Base-by-base conservation (phyloP, 2,113 vertebrate species). In the Struthio camelus region DNA sequence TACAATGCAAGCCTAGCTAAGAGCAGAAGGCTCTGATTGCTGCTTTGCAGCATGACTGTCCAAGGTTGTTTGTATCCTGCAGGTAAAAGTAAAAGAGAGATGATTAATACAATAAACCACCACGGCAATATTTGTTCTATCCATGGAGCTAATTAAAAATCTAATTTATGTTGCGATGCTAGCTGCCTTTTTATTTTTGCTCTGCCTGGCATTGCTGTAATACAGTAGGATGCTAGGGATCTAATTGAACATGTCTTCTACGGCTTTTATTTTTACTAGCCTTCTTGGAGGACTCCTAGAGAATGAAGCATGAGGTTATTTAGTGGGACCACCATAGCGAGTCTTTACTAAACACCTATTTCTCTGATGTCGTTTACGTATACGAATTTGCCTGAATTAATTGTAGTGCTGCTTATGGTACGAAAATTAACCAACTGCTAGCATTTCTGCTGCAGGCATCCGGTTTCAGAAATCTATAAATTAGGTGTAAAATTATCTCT, bases 381-480 rank as follows among this genome's bases (percentile, higher is more conserved):
- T 84, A n/a, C 87, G 48, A 96, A 93, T 96, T 93, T 94, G 59
- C 71, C 23, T 95, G 90, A 95, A 93, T 84, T 95, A 92, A 97
- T 91, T 95, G 36, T 34, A 94, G 65, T 64, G 36, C 38, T 89
- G 27, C 6, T 89, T 73, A 67, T 85, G 27, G 32, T 62, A 92
- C 71, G 85, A 94, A 95, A 96, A 93, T 81, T 85, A 94, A 80
- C 44, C 0, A 15, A 4, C 86, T 96, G 80, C 20, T 65, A 90
- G 23, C 23, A 62, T 83, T 83, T 82, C 64, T 75, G 24, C 72
- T 91, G 46, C 65, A 86, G 83, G 10, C 34, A 80, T 85, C 23
- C 62, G 44, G 46, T 79, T 92, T 93, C 50, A 89, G 66, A 92
- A 85, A 89, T 70, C 59, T 84, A 80, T 72, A 87, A 80, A 94